Percentiles rank a stretch among this genome's conserved stretches.
Evolutionary conservation across 2,113 vertebrate genomes (phyloP).

Genomic region (Montifringilla adamsi): DNA sequence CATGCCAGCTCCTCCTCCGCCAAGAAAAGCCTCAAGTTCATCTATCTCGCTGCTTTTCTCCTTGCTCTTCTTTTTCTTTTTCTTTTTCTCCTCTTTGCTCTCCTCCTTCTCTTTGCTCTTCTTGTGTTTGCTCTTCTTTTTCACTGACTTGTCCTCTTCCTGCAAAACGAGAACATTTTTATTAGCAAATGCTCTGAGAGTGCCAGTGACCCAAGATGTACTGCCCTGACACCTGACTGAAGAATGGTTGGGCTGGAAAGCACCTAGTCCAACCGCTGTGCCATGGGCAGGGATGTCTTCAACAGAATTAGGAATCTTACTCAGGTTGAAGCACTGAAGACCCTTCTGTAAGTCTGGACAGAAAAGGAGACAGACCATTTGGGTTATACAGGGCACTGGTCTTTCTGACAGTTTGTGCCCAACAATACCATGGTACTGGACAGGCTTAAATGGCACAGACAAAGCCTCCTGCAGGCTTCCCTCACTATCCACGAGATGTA

Average conservation of each 20-base stretch:
- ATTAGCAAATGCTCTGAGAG: background rate
- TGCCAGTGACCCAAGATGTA: background rate
- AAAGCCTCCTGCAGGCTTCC: background rate
- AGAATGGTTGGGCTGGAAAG: background rate
- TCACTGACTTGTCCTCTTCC: constrained; percentile 87
- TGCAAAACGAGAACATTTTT: background rate
- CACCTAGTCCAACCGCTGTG: background rate
- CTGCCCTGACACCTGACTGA: background rate
- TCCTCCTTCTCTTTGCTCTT: constrained; percentile 84
- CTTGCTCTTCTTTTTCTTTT: constrained; percentile 72
- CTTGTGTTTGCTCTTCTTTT: constrained; percentile 86
- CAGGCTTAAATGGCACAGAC: background rate
- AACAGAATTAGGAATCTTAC: background rate
- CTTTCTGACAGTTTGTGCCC: background rate
- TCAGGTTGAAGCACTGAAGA: background rate
- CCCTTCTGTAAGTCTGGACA: background rate
- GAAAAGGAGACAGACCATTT: background rate
- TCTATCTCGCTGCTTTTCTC: constrained; percentile 79
- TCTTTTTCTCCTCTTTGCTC: constrained; percentile 71
- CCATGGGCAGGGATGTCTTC: background rate
- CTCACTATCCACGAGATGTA: background rate
- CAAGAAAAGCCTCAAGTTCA: constrained; percentile 92
- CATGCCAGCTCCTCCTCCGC: constrained; percentile 68
- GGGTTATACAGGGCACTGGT: background rate
- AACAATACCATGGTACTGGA: background rate